Conservation (phyloP, 2,888 invertebrate species). For the Pachydiplax longipennis region DNA sequence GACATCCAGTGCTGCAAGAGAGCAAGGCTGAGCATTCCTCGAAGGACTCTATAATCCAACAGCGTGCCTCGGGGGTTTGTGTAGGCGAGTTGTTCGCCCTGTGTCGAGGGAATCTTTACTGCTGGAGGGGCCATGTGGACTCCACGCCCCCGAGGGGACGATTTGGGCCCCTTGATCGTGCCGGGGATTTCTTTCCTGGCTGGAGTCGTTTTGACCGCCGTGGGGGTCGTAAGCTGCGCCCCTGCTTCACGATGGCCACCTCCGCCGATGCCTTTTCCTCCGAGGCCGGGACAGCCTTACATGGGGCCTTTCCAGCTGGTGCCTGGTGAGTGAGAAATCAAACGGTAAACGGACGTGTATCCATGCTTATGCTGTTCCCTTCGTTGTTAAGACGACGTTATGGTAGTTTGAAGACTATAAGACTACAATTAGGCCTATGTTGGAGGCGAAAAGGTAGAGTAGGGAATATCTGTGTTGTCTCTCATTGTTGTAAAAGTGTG, state of each 20-base stretch:
- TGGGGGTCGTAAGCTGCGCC: background rate
- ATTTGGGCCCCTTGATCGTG: background rate
- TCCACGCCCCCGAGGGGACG: background rate
- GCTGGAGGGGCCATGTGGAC: background rate
- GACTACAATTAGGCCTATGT: too few species aligned
- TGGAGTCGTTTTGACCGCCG: background rate
- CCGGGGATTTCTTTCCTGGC: background rate
- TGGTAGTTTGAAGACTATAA: too few species aligned
- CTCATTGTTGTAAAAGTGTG: too few species aligned
- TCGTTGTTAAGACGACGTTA: too few species aligned
- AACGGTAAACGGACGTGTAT: background rate
- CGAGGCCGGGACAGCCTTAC: background rate
- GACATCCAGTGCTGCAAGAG: background rate
- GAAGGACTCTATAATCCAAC: background rate
- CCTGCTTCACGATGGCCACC: background rate
- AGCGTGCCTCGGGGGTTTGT: background rate
- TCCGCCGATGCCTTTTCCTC: background rate
- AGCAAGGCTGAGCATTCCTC: background rate
- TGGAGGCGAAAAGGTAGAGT: too few species aligned
- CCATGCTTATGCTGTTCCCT: too few species aligned
- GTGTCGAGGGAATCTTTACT: background rate
- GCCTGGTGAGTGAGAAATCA: background rate
- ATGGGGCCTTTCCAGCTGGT: background rate
- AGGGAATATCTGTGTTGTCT: too few species aligned
- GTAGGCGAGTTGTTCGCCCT: too few species aligned